These are phyloP conservation scores for Drosophila kohkoa DNA, from an alignment of 1,140 invertebrate genomes.

Conservation along the genomic window DNA sequence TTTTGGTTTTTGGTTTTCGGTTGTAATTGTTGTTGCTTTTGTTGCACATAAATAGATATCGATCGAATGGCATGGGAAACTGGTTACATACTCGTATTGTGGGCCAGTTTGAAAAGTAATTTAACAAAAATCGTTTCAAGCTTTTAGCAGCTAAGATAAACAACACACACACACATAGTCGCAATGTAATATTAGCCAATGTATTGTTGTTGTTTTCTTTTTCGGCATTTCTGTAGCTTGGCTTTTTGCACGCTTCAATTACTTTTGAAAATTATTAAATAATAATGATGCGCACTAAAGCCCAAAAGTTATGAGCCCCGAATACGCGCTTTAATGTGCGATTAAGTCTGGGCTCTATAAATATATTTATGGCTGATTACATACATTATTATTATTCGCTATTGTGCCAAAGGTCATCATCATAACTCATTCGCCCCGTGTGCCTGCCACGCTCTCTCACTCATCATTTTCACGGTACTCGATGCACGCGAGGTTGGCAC, in stretches of 20 bases:
- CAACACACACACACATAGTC: neutral
- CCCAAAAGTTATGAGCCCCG: slow-evolving; percentile 39
- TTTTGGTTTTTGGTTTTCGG: slow-evolving; percentile 21
- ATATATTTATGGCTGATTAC: slow-evolving; percentile 53
- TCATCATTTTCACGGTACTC: neutral
- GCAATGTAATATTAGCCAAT: slow-evolving; percentile 25
- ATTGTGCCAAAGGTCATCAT: slow-evolving; percentile 44
- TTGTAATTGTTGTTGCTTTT: slow-evolving; percentile 24
- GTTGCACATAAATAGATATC: slow-evolving; percentile 33
- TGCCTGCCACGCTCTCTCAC: slow-evolving; percentile 1
- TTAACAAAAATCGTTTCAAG: slow-evolving; percentile 24
- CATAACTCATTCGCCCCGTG: slow-evolving; percentile 9
- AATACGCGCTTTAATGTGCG: slow-evolving; percentile 61
- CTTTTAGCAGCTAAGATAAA: slow-evolving; percentile 12
- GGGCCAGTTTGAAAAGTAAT: slow-evolving; percentile 54
- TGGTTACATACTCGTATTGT: slow-evolving; percentile 47
- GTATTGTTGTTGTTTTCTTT: slow-evolving; percentile 14
- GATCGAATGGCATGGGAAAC: slow-evolving; percentile 32
- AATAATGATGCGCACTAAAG: slow-evolving; percentile 53
- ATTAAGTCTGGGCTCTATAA: slow-evolving; percentile 57
- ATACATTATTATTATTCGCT: slow-evolving; percentile 30
- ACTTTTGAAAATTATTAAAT: slow-evolving; percentile 64
- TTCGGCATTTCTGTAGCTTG: slow-evolving; percentile 56
- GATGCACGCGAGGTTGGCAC: neutral
- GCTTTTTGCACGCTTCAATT: slow-evolving; percentile 76